Conservation (phyloP, 2,888 invertebrate genomes). For the Bugula neritina region DNA sequence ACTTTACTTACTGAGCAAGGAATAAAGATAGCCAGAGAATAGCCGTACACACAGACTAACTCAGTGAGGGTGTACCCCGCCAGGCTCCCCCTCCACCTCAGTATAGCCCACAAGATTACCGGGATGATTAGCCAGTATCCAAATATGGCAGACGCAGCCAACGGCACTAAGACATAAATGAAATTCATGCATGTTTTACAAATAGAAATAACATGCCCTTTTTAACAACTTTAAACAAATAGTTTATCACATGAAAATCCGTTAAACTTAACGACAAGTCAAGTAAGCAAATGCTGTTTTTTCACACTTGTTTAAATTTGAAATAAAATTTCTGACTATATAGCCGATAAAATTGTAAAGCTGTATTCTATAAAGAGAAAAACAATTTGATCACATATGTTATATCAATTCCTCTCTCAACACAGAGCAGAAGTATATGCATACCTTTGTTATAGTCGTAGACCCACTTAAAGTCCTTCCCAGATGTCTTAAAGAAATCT, state of each 20-base stretch:
- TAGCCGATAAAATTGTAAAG: too few species aligned
- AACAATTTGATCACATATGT: too few species aligned
- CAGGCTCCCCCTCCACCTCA: slow-evolving; percentile 69
- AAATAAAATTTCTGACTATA: too few species aligned
- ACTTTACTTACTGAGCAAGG: slow-evolving; percentile 69
- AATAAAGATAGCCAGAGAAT: slow-evolving; percentile 86
- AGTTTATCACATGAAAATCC: too few species aligned
- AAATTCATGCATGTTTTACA: background rate
- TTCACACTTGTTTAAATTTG: too few species aligned
- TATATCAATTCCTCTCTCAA: too few species aligned
- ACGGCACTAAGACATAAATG: slow-evolving; percentile 64
- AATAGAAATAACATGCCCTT: too few species aligned
- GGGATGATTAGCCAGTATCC: slow-evolving; percentile 83
- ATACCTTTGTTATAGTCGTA: slow-evolving; percentile 80
- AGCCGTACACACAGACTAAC: slow-evolving; percentile 87
- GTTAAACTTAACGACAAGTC: too few species aligned
- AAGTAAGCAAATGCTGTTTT: too few species aligned
- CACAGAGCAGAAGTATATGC: too few species aligned
- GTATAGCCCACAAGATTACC: slow-evolving; percentile 71
- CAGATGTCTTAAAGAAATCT: slow-evolving; percentile 75
- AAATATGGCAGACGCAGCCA: slow-evolving; percentile 82
- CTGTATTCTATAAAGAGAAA: too few species aligned
- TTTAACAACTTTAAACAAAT: too few species aligned
- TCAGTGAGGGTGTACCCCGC: slow-evolving; percentile 65
- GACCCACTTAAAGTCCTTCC: slow-evolving; percentile 69